Conservation (phyloP, 2,888 invertebrate genomes). For the Netelia fuscicornis region DNA sequence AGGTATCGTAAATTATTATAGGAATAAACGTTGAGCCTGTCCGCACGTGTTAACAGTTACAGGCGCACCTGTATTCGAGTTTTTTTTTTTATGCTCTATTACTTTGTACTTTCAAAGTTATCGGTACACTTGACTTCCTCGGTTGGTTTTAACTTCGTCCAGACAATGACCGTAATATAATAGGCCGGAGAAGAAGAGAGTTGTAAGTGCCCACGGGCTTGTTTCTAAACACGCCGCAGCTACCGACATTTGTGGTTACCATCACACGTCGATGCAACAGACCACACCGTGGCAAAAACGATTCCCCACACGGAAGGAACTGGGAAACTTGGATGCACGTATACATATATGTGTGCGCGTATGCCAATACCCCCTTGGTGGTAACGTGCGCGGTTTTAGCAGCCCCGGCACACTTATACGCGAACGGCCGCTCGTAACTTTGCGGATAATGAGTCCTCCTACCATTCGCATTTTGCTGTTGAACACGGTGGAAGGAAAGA, state of each 20-base stretch:
- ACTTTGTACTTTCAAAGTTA: neutral
- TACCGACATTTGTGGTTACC: slow-evolving; percentile 28
- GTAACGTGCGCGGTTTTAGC: slow-evolving; percentile 40
- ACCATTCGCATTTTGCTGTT: neutral
- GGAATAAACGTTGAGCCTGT: neutral
- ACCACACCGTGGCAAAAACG: slow-evolving; percentile 9
- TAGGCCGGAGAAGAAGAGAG: slow-evolving; percentile 22
- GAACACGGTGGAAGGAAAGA: slow-evolving; percentile 18
- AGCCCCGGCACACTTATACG: slow-evolving; percentile 65
- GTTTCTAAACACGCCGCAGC: slow-evolving; percentile 46
- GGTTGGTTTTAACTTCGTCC: slow-evolving; percentile 10
- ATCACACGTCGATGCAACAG: slow-evolving; percentile 36
- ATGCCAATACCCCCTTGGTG: slow-evolving; percentile 33
- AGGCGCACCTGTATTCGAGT: neutral
- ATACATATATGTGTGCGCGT: slow-evolving; percentile 2
- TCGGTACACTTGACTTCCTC: slow-evolving; percentile 12
- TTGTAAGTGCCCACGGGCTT: slow-evolving; percentile 40
- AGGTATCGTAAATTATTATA: too few relatives aligned
- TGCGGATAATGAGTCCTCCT: slow-evolving; percentile 69
- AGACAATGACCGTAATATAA: slow-evolving; percentile 27
- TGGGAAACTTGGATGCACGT: slow-evolving; percentile 2
- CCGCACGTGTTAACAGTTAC: neutral
- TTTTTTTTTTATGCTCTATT: neutral
- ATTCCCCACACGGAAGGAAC: slow-evolving; percentile 56
- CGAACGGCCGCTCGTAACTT: slow-evolving; percentile 69